Conservation (phyloP, 2,888 invertebrate genomes). For the Drosophila percnosoma region DNA sequence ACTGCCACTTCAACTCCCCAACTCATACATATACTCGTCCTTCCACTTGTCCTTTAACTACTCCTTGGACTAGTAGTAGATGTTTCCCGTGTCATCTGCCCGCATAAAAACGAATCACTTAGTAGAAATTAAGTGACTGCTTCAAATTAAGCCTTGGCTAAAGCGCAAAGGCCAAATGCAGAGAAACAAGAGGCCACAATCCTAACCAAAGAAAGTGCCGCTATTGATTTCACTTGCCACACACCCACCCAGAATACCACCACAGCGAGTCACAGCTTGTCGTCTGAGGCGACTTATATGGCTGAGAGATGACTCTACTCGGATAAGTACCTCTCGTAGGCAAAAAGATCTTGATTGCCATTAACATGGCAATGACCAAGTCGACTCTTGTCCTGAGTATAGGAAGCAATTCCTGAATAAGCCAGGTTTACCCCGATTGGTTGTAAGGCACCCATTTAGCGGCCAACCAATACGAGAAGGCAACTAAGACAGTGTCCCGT, state of each 20-base stretch:
- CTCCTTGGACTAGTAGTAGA: not conserved
- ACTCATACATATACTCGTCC: not conserved
- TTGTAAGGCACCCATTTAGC: not conserved
- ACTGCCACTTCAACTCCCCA: not conserved
- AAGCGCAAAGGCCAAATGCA: constrained; percentile 9
- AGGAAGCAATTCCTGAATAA: not conserved
- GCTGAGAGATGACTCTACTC: not conserved
- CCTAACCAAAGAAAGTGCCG: constrained; percentile 20
- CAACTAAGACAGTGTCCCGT: not conserved
- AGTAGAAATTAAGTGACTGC: constrained; percentile 50
- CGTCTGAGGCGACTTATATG: not conserved
- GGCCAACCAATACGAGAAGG: not conserved
- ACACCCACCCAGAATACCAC: constrained; percentile 4
- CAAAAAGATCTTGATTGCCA: not conserved
- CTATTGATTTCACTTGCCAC: constrained; percentile 46
- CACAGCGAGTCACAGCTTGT: not conserved
- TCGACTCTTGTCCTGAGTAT: not conserved
- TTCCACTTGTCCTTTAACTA: not conserved
- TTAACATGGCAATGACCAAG: not conserved
- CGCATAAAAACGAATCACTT: constrained; percentile 48
- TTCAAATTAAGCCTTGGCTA: constrained; percentile 38
- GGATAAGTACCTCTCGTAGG: not conserved
- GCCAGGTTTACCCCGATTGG: not conserved
- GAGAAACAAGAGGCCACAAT: constrained; percentile 14
- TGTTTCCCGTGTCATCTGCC: constrained; percentile 1